A percentile compares a stretch with the other conserved stretches of the same genome.
These are phyloP conservation scores for Drosophila peninsularis DNA, from an alignment of 2,888 invertebrate species.

Conservation along the genomic window DNA sequence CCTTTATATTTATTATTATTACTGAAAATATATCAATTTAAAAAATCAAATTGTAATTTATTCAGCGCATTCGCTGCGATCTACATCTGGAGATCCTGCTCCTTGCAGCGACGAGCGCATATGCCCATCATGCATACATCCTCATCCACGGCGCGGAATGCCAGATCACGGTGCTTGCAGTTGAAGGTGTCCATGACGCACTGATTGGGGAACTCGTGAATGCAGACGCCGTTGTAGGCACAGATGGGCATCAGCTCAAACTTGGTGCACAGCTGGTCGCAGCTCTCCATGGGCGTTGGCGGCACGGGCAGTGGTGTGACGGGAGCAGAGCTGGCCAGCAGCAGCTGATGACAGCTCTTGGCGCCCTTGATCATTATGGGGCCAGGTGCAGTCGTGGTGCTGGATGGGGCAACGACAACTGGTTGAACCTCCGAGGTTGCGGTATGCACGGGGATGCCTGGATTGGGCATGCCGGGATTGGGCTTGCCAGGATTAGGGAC, in stretches of 20 bases:
- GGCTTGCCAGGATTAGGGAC: constrained; percentile 18
- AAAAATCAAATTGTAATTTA: neutral
- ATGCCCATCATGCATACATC: constrained; percentile 62
- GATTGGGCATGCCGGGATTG: constrained; percentile 23
- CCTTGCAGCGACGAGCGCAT: constrained; percentile 61
- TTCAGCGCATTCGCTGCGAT: neutral
- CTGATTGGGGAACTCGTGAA: constrained; percentile 80
- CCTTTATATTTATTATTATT: neutral
- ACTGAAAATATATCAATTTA: neutral
- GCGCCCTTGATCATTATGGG: constrained; percentile 25
- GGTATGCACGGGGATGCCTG: constrained; percentile 15
- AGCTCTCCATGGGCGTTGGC: constrained; percentile 33
- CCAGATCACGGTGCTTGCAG: constrained; percentile 70
- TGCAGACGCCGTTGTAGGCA: constrained; percentile 74
- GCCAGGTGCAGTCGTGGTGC: constrained; percentile 26
- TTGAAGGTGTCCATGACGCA: constrained; percentile 81
- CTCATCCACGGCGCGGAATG: constrained; percentile 69
- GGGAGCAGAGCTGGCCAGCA: constrained; percentile 37
- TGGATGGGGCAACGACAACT: constrained; percentile 29
- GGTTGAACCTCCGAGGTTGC: constrained; percentile 38
- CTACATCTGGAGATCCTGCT: constrained; percentile 56
- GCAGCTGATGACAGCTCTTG: constrained; percentile 53
- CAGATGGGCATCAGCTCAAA: constrained; percentile 76
- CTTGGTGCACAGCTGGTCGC: constrained; percentile 77
- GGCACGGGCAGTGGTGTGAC: constrained; percentile 32